Evolutionary conservation across 2,113 vertebrate species (phyloP).

Genomic region (Ramphastos sulfuratus): DNA sequence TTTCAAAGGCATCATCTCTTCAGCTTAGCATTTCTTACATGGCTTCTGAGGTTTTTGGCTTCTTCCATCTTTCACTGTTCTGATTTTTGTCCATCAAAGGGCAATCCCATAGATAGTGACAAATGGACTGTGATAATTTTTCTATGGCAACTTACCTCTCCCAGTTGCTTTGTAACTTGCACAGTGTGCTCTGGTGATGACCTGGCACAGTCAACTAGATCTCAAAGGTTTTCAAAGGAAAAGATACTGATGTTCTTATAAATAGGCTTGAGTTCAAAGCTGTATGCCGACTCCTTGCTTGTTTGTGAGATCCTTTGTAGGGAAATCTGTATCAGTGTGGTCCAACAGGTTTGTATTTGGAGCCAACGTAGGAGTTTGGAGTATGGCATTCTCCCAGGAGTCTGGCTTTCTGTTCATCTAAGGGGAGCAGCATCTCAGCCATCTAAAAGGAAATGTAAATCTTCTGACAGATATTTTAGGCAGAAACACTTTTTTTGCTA

Average conservation of each 20-base stretch:
- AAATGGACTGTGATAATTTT: background rate
- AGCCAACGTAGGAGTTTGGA: background rate
- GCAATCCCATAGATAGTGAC: background rate
- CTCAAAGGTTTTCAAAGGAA: background rate
- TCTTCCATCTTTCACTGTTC: background rate
- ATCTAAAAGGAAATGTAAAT: background rate
- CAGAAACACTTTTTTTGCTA: background rate
- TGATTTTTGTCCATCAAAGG: background rate
- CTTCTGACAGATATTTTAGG: conserved; percentile 4
- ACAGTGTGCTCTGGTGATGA: background rate
- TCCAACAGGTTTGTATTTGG: background rate
- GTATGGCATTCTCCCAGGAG: background rate
- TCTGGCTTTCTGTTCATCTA: background rate
- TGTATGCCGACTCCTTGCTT: background rate
- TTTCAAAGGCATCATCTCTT: background rate
- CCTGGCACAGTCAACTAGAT: background rate
- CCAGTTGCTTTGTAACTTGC: background rate
- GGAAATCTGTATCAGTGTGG: background rate
- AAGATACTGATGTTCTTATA: background rate
- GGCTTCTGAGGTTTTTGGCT: background rate
- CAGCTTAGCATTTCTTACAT: background rate
- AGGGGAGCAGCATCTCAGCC: background rate
- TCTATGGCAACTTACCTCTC: background rate
- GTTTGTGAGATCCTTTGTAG: background rate
- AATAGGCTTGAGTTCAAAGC: background rate